Evolutionary conservation across 2,797 vertebrate genomes (phyloP).

Genomic region (Gymnodraco acuticeps): DNA sequence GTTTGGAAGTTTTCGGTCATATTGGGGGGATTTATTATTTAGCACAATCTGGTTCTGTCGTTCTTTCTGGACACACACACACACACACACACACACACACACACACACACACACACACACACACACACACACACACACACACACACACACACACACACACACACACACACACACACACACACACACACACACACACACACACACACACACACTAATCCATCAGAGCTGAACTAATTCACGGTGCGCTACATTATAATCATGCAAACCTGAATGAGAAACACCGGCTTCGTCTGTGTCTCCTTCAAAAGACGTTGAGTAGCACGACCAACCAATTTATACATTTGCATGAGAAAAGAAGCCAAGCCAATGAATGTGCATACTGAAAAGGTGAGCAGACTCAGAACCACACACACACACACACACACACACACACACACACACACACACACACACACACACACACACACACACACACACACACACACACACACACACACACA

Average conservation of each 20-base stretch:
- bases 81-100: no score
- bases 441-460: slow-evolving; percentile 4
- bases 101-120: no score
- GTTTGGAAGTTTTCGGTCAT: slow-evolving; percentile 69
- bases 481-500: slow-evolving; percentile 17
- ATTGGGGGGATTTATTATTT: slow-evolving; percentile 50
- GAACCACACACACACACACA: slow-evolving; percentile 8
- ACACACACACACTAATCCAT: slow-evolving; percentile 39
- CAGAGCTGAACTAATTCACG: slow-evolving; percentile 57
- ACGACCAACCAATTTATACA: slow-evolving; percentile 47
- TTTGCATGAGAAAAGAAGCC: slow-evolving; percentile 70
- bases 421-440: background rate
- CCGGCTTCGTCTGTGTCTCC: slow-evolving; percentile 57
- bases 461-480: slow-evolving; percentile 16
- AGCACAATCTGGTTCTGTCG: slow-evolving; percentile 23
- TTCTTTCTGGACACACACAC: slow-evolving; percentile 16
- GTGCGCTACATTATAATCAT: slow-evolving; percentile 44
- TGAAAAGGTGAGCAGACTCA: slow-evolving; percentile 70
- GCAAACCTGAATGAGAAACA: slow-evolving; percentile 54
- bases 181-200: no score
- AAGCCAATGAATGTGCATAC: slow-evolving; percentile 63
- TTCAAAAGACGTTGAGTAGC: slow-evolving; percentile 44
- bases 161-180: no score
- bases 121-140: no score
- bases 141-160: no score